These are phyloP conservation scores for Aegotheles bennettii DNA, from an alignment of 2,113 vertebrate genomes.

Conservation along the genomic window DNA sequence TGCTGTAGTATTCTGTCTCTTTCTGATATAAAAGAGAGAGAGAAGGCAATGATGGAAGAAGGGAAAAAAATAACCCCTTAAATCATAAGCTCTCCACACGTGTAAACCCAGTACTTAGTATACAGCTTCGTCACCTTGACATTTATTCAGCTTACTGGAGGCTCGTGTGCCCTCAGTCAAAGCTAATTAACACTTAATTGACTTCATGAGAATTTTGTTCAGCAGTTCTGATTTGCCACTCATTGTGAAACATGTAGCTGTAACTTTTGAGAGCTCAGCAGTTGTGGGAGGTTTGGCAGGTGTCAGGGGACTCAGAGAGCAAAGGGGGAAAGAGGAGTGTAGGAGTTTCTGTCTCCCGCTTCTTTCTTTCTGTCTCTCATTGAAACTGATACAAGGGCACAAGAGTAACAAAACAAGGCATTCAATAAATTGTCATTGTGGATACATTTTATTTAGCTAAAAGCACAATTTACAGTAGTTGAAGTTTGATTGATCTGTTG, in stretches of 20 bases:
- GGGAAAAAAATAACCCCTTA: conserved; percentile 22
- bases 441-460: conserved; percentile 75
- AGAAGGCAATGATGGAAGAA: conserved; percentile 29
- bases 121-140: conserved; percentile 53
- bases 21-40: not conserved
- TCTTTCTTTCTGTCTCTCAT: not conserved
- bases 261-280: conserved; percentile 44
- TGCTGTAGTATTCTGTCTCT: not conserved
- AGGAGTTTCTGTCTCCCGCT: not conserved
- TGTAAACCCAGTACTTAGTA: conserved; percentile 48
- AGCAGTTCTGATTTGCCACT: conserved; percentile 49
- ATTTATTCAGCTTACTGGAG: conserved; percentile 63
- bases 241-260: not conserved
- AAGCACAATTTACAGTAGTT: conserved; percentile 77
- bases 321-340: not conserved
- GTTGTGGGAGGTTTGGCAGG: conserved; percentile 39
- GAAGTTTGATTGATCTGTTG: conserved; percentile 83
- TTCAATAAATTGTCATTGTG: conserved; percentile 66
- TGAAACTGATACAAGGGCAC: not conserved
- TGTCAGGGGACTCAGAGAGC: not conserved
- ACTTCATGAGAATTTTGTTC: conserved; percentile 52
- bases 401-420: conserved; percentile 21
- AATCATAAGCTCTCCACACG: not conserved
- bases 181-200: conserved; percentile 67
- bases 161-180: conserved; percentile 51